A percentile compares a stretch with the other conserved stretches of the same genome.
Evolutionary conservation across 2,113 vertebrate genomes (phyloP).

Genomic region (Bubo blakistoni): DNA sequence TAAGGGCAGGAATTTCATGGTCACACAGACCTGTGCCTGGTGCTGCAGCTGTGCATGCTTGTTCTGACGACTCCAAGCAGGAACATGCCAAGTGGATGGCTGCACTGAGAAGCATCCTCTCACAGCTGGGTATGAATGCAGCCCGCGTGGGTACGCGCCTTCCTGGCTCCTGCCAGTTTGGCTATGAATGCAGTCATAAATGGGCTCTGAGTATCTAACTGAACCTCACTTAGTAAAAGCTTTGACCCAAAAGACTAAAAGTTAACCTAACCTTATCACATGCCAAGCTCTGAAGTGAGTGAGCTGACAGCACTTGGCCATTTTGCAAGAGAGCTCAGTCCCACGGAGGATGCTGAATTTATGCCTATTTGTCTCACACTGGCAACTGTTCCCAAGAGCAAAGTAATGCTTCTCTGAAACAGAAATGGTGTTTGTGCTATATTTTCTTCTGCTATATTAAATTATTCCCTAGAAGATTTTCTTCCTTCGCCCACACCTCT

Average conservation of each 20-base stretch:
- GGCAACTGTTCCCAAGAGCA: background rate
- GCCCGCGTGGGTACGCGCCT: background rate
- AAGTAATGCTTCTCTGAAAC: background rate
- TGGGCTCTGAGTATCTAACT: background rate
- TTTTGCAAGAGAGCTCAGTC: background rate
- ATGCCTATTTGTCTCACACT: background rate
- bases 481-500: background rate
- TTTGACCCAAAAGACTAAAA: background rate
- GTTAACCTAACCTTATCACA: background rate
- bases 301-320: background rate
- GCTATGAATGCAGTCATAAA: background rate
- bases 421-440: background rate
- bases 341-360: background rate
- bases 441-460: background rate
- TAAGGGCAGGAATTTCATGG: background rate
- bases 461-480: background rate
- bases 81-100: fast-evolving
- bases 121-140: background rate
- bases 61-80: background rate
- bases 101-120: background rate
- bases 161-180: background rate
- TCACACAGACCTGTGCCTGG: background rate
- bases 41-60: background rate
- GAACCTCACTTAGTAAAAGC: background rate
- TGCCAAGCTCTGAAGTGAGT: background rate